Conservation (phyloP, 2,888 invertebrate genomes). For the Hydrotaea diabolus region DNA sequence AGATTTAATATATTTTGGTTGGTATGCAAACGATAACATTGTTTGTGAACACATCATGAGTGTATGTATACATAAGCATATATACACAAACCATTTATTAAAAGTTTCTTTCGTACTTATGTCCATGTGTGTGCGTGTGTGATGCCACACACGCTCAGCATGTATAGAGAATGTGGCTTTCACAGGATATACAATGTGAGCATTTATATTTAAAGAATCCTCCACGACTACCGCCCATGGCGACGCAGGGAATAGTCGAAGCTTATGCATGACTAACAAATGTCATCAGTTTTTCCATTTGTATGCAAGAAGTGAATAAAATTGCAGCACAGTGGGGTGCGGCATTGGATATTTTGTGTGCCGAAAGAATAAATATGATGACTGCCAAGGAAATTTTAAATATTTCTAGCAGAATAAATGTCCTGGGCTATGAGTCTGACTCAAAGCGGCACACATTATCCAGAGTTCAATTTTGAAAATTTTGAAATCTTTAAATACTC, state of each 20-base stretch:
- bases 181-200: neutral
- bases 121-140: neutral
- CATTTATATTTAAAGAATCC: neutral
- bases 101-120: neutral
- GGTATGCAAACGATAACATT: too few relatives aligned
- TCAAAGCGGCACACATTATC: too few relatives aligned
- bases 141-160: neutral
- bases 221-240: neutral
- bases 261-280: conserved; percentile 25
- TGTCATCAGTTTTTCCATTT: conserved; percentile 16
- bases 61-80: neutral
- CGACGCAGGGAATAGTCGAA: neutral
- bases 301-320: neutral
- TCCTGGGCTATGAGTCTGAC: too few relatives aligned
- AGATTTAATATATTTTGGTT: too few relatives aligned
- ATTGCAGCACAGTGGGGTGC: neutral
- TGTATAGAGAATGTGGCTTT: neutral
- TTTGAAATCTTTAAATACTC: too few relatives aligned
- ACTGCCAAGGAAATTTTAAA: too few relatives aligned
- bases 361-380: too few relatives aligned
- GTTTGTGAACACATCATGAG: neutral
- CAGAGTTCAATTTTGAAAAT: too few relatives aligned
- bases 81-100: neutral
- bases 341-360: too few relatives aligned
- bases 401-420: too few relatives aligned